Percentiles rank a stretch among this genome's conserved stretches.
These are phyloP conservation scores for Diabrotica balteata DNA, from an alignment of 2,888 invertebrate species.

Conservation along the genomic window DNA sequence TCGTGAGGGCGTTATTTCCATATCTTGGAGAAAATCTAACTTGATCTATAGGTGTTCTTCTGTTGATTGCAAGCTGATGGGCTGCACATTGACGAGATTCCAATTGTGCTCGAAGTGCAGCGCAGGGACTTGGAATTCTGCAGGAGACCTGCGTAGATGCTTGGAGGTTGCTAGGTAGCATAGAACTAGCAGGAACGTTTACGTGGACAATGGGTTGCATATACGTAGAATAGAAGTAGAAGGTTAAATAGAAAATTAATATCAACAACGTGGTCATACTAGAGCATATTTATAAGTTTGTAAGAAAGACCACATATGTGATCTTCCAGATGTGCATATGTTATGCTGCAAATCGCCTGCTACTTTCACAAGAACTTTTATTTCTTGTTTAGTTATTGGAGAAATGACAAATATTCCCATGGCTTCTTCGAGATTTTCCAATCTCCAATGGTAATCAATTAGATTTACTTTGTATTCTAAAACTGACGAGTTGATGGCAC, in stretches of 20 bases:
- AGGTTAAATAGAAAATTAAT: constrained; percentile 53
- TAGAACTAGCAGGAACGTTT: constrained; percentile 44
- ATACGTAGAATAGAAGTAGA: constrained; percentile 56
- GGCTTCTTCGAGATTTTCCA: constrained; percentile 53
- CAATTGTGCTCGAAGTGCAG: constrained; percentile 2
- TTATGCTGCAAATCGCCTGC: constrained; percentile 39
- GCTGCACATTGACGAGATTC: constrained; percentile 30
- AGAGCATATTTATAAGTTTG: constrained; percentile 48
- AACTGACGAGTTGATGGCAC: constrained; percentile 41
- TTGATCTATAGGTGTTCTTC: constrained; percentile 26
- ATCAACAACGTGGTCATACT: constrained; percentile 48
- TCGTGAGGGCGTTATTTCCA: constrained; percentile 23
- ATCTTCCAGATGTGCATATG: constrained; percentile 39
- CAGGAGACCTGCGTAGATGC: constrained; percentile 2
- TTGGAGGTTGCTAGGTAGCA: neutral
- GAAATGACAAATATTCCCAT: constrained; percentile 54
- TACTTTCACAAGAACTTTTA: constrained; percentile 47
- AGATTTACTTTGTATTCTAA: constrained; percentile 51
- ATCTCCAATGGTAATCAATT: constrained; percentile 58
- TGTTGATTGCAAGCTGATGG: constrained; percentile 19
- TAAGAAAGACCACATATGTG: constrained; percentile 44
- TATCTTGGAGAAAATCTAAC: constrained; percentile 2
- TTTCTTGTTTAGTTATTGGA: constrained; percentile 51
- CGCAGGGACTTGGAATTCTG: neutral
- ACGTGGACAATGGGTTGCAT: constrained; percentile 57